phyloP scores from a whole-genome alignment of 2,797 vertebrate genomes.

The Tapera naevia region DNA sequence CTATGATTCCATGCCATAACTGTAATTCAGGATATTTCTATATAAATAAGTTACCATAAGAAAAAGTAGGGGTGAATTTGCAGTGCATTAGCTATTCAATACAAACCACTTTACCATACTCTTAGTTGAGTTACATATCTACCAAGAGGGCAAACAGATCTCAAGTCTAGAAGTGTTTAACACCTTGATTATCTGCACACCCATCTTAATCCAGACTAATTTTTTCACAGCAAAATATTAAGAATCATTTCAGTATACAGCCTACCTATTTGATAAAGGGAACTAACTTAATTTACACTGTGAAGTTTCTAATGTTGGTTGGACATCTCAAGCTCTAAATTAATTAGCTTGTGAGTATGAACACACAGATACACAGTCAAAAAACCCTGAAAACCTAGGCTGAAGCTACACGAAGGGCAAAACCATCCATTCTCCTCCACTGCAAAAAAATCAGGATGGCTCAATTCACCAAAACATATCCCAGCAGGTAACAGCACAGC shows the following conservation, averaged over 20 bases:
- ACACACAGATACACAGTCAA: not conserved
- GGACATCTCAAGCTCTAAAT: not conserved
- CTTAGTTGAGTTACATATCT: not conserved
- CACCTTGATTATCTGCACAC: not conserved
- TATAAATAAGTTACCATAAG: not conserved
- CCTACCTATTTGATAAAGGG: not conserved
- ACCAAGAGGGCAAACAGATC: not conserved
- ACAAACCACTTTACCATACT: not conserved
- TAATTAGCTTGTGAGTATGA: not conserved
- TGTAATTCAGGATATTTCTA: not conserved
- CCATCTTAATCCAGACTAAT: not conserved
- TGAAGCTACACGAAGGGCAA: not conserved
- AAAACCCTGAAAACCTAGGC: accelerated
- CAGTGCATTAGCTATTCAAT: not conserved
- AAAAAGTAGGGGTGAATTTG: not conserved
- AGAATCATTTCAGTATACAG: not conserved
- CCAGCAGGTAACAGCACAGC: not conserved
- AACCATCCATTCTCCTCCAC: not conserved
- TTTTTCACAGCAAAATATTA: not conserved
- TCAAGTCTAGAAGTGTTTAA: not conserved
- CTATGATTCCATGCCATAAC: too few relatives aligned
- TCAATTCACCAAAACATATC: not conserved
- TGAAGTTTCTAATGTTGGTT: not conserved
- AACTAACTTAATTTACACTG: not conserved
- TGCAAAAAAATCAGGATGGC: not conserved